phyloP scores from a whole-genome alignment of 1,140 invertebrate species.

The Apis laboriosa region DNA sequence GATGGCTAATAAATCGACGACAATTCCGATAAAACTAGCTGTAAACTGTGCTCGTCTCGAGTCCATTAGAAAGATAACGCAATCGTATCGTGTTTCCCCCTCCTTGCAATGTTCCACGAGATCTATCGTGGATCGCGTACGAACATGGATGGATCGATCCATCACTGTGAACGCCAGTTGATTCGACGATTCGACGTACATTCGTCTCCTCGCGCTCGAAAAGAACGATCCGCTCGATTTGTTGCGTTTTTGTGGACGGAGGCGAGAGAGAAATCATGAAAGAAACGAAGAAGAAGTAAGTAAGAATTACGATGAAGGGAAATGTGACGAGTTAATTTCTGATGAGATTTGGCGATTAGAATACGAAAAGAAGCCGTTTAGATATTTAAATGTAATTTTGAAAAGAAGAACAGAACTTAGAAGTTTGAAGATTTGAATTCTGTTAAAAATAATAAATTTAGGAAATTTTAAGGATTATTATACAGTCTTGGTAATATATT shows the following conservation, averaged over 20 bases:
- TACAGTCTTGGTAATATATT: no score
- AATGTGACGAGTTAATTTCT: no score
- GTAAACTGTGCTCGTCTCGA: constrained; percentile 14
- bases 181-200: constrained; percentile 17
- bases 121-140: constrained; percentile 19
- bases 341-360: no score
- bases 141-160: constrained; percentile 33
- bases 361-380: no score
- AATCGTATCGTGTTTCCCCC: background rate
- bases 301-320: no score
- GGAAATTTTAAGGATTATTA: no score
- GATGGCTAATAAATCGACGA: constrained; percentile 26
- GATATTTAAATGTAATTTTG: no score
- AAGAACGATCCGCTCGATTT: constrained; percentile 28
- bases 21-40: constrained; percentile 26
- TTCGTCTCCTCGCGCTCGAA: constrained; percentile 28
- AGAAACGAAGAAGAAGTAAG: no score
- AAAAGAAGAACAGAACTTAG: no score
- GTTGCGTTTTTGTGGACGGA: constrained; percentile 7
- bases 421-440: no score
- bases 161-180: constrained; percentile 28
- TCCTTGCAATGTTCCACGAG: constrained; percentile 7
- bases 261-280: no score
- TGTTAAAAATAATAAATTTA: no score
- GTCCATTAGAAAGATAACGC: constrained; percentile 37